Percentiles rank a stretch among this genome's conserved stretches.
Evolutionary conservation across 2,888 invertebrate genomes (phyloP).

Genomic region (Allacma fusca): DNA sequence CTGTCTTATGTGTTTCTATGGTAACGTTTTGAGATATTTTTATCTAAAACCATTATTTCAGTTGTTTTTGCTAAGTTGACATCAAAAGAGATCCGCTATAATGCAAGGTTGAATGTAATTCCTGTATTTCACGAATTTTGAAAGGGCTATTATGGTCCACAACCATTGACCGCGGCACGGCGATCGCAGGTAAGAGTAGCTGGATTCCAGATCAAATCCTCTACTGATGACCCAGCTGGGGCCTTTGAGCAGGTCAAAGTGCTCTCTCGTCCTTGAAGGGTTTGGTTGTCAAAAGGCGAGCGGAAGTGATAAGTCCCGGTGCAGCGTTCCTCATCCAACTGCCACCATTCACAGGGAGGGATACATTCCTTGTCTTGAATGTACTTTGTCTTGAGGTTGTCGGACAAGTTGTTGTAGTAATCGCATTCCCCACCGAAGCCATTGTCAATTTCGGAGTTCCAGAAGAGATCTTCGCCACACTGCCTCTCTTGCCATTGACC

Average conservation of each 20-base stretch:
- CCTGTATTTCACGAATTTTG: too few relatives aligned
- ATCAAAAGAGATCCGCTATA: too few relatives aligned
- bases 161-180: not conserved
- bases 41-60: too few relatives aligned
- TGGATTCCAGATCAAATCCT: conserved; percentile 14
- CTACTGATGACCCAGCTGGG: not conserved
- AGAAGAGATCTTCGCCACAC: conserved; percentile 31
- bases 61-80: too few relatives aligned
- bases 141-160: too few relatives aligned
- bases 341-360: conserved; percentile 34
- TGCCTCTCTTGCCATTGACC: conserved; percentile 4
- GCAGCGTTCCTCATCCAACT: not conserved
- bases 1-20: too few relatives aligned
- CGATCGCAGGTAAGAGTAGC: conserved; percentile 1
- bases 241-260: not conserved
- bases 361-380: conserved; percentile 19
- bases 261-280: conserved; percentile 9
- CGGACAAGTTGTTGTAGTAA: not conserved
- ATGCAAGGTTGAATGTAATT: too few relatives aligned
- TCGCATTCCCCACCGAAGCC: conserved; percentile 27
- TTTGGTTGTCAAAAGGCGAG: conserved; percentile 3
- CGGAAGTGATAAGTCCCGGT: conserved; percentile 2
- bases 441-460: conserved; percentile 14
- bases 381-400: not conserved
- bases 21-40: too few relatives aligned